These are phyloP conservation scores for Exocentrus adspersus DNA, from an alignment of 2,888 invertebrate genomes.

Conservation along the genomic window DNA sequence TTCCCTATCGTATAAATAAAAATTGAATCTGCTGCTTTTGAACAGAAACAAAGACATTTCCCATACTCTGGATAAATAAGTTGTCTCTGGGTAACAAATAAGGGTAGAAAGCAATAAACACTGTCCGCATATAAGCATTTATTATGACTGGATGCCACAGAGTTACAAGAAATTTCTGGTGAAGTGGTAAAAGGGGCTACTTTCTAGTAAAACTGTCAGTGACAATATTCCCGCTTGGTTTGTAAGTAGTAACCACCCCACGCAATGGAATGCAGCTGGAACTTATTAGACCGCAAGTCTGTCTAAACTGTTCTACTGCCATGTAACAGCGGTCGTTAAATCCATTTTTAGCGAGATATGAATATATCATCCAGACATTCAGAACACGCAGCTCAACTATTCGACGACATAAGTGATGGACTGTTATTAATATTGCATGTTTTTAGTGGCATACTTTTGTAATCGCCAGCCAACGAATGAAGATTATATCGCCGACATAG, in stretches of 20 bases:
- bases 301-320: constrained; percentile 26
- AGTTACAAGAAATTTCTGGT: constrained; percentile 25
- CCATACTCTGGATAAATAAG: not conserved
- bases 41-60: too few relatives aligned
- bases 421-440: constrained; percentile 8
- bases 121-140: not conserved
- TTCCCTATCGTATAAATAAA: too few relatives aligned
- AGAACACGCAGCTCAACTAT: constrained; percentile 2
- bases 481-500: not conserved
- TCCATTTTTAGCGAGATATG: constrained; percentile 22
- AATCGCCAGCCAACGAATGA: not conserved
- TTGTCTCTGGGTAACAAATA: not conserved
- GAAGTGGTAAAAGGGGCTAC: constrained; percentile 20
- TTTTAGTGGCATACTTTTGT: constrained; percentile 3
- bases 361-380: constrained; percentile 19
- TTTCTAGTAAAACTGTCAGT: constrained; percentile 28
- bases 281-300: constrained; percentile 39
- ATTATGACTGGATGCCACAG: not conserved
- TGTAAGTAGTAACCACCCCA: constrained; percentile 28
- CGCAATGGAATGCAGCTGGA: constrained; percentile 33
- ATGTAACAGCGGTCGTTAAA: constrained; percentile 18
- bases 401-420: constrained; percentile 7
- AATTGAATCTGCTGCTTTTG: too few relatives aligned
- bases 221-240: constrained; percentile 28
- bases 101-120: not conserved